Evolutionary conservation across 35 echinoderm and acorn worm species (phyloP).

Genomic region (Ophiothrix spiculata): DNA sequence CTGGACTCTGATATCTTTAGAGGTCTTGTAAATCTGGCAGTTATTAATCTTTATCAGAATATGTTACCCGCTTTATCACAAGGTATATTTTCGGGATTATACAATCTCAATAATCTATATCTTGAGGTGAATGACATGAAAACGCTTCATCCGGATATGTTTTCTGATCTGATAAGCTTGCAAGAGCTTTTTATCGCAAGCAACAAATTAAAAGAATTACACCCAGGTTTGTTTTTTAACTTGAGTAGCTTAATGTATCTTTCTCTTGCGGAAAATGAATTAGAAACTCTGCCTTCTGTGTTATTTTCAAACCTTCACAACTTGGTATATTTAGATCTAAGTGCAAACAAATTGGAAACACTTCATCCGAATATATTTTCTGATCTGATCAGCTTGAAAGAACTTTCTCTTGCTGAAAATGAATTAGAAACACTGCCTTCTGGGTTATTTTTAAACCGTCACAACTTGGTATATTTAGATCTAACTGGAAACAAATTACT

Average conservation of each 20-base stretch:
- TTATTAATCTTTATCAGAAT: background rate
- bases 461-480: background rate
- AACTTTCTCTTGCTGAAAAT: background rate
- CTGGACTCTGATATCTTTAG: background rate
- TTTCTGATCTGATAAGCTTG: background rate
- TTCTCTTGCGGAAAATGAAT: background rate
- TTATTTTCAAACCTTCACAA: too few relatives aligned
- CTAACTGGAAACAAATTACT: background rate
- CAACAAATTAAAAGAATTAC: background rate
- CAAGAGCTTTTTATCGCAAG: background rate
- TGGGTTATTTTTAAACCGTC: background rate
- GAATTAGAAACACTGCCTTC: background rate
- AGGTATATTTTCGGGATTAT: background rate
- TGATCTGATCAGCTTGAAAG: background rate
- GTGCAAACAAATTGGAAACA: background rate
- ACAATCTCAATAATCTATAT: background rate
- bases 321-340: too few relatives aligned
- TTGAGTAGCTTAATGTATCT: background rate
- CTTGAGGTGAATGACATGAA: background rate
- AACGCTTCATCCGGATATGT: background rate
- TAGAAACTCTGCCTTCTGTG: too few relatives aligned
- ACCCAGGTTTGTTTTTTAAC: background rate
- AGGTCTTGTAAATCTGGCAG: background rate
- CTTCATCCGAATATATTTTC: background rate
- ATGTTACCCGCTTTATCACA: background rate